phyloP scores from a whole-genome alignment of 1,140 invertebrate genomes.

The Chymomyza costata region DNA sequence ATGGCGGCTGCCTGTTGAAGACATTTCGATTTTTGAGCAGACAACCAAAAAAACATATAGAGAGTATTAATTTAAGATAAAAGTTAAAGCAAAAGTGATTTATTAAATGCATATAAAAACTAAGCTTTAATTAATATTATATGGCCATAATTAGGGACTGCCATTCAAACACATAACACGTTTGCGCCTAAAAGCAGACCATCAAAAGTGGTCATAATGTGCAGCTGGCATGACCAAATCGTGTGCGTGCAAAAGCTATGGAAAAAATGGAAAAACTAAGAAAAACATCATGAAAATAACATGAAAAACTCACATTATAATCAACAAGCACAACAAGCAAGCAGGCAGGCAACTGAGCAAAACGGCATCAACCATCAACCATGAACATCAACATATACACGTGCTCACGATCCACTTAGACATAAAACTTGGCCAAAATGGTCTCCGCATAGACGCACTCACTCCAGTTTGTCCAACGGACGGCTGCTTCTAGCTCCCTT shows the following conservation, averaged over 20 bases:
- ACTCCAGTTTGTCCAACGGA: conserved; percentile 5
- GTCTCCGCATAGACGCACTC: conserved; percentile 4
- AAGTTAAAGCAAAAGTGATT: conserved; percentile 10
- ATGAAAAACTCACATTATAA: conserved; percentile 14
- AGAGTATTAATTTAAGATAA: too few relatives aligned
- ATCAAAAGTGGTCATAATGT: conserved; percentile 16
- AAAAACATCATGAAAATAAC: too few relatives aligned
- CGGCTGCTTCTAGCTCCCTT: too few relatives aligned
- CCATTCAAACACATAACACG: too few relatives aligned
- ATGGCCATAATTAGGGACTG: not conserved
- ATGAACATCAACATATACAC: not conserved
- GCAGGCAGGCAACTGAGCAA: too few relatives aligned
- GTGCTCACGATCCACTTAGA: conserved; percentile 4
- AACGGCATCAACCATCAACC: too few relatives aligned
- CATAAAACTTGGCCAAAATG: conserved; percentile 37
- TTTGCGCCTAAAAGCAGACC: conserved; percentile 25
- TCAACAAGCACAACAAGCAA: conserved; percentile 14
- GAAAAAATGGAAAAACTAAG: too few relatives aligned
- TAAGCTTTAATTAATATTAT: conserved; percentile 27
- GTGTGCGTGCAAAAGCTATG: too few relatives aligned
- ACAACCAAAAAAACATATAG: conserved; percentile 22
- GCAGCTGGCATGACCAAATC: too few relatives aligned
- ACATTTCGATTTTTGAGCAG: conserved; percentile 45
- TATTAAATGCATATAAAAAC: conserved; percentile 1
- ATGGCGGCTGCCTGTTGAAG: conserved; percentile 48